These are phyloP conservation scores for Leucoptera coffeella DNA, from an alignment of 2,888 invertebrate species.

Conservation along the genomic window DNA sequence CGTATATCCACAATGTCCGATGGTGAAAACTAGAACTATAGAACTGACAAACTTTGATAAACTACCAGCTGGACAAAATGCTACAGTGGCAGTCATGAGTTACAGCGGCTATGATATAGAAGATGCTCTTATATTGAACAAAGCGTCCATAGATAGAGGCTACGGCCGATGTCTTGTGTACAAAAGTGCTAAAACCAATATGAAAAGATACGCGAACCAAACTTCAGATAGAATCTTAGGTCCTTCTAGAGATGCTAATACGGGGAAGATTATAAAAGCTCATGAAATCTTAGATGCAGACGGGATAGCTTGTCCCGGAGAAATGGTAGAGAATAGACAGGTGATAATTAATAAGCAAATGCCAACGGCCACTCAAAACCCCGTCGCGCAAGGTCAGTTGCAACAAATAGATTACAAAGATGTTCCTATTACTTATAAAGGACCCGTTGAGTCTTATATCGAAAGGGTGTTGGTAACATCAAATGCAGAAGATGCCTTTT, in stretches of 20 bases:
- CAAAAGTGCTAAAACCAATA: slow-evolving; percentile 80
- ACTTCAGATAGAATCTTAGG: slow-evolving; percentile 91
- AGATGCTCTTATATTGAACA: slow-evolving; percentile 94
- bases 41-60: slow-evolving; percentile 90
- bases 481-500: slow-evolving; percentile 86
- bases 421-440: slow-evolving; percentile 71
- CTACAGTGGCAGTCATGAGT: slow-evolving; percentile 97
- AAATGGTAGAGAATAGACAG: slow-evolving; percentile 77
- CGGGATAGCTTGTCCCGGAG: slow-evolving; percentile 91
- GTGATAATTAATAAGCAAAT: slow-evolving; percentile 92
- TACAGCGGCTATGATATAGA: slow-evolving; percentile 99
- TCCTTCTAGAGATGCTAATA: slow-evolving; percentile 76
- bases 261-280: slow-evolving; percentile 78
- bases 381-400: slow-evolving; percentile 47
- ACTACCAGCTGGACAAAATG: slow-evolving; percentile 98
- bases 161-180: slow-evolving; percentile 92
- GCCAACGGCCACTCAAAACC: slow-evolving; percentile 67
- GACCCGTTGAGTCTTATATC: slow-evolving; percentile 76
- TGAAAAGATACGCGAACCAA: slow-evolving; percentile 91
- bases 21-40: slow-evolving; percentile 90
- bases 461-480: slow-evolving; percentile 96
- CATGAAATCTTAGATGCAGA: slow-evolving; percentile 86
- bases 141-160: slow-evolving; percentile 92
- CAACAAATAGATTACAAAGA: slow-evolving; percentile 63
- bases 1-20: slow-evolving; percentile 91